A percentile compares a stretch with the other conserved stretches of the same genome.
Evolutionary conservation across 2,797 vertebrate species (phyloP).

Genomic region (Microchirus variegatus): DNA sequence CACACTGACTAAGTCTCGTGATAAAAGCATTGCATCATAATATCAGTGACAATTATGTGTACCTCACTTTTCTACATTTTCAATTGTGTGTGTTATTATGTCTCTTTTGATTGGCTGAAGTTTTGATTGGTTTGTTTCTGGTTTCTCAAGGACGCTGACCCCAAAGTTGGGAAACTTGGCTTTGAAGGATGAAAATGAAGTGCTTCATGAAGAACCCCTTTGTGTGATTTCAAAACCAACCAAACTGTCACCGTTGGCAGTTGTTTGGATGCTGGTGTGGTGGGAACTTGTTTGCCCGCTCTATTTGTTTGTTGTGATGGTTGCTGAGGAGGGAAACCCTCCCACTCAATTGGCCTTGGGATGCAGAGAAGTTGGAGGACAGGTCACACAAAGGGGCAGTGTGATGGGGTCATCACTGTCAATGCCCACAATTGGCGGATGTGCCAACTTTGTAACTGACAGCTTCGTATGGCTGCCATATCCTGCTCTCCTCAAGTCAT

Average conservation of each 20-base stretch:
- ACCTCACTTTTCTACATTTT: no score
- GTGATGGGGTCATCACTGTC: slow-evolving; percentile 74
- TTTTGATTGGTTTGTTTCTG: slow-evolving; percentile 1
- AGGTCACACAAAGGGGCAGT: slow-evolving; percentile 75
- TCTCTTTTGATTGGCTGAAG: neutral
- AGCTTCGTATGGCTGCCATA: slow-evolving; percentile 70
- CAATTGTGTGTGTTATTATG: neutral
- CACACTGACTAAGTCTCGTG: no score
- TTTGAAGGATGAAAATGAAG: slow-evolving; percentile 50
- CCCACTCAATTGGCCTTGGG: slow-evolving; percentile 70
- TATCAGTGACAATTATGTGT: no score
- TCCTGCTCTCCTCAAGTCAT: slow-evolving; percentile 64
- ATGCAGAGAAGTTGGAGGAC: slow-evolving; percentile 65
- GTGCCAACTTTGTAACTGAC: slow-evolving; percentile 72
- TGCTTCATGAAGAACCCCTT: slow-evolving; percentile 63
- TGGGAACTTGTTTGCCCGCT: slow-evolving; percentile 76
- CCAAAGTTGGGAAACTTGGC: slow-evolving; percentile 36
- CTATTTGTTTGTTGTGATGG: slow-evolving; percentile 76
- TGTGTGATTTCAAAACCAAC: slow-evolving; percentile 67
- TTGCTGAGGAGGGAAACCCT: slow-evolving; percentile 48
- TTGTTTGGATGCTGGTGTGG: slow-evolving; percentile 63
- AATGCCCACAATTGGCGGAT: slow-evolving; percentile 51
- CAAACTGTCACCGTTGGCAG: slow-evolving; percentile 71
- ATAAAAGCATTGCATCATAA: no score
- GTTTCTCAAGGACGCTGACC: slow-evolving; percentile 22